Percentiles rank a stretch among this genome's conserved stretches.
Conservation (phyloP, 2,113 vertebrate species). For the Xiphias gladius region DNA sequence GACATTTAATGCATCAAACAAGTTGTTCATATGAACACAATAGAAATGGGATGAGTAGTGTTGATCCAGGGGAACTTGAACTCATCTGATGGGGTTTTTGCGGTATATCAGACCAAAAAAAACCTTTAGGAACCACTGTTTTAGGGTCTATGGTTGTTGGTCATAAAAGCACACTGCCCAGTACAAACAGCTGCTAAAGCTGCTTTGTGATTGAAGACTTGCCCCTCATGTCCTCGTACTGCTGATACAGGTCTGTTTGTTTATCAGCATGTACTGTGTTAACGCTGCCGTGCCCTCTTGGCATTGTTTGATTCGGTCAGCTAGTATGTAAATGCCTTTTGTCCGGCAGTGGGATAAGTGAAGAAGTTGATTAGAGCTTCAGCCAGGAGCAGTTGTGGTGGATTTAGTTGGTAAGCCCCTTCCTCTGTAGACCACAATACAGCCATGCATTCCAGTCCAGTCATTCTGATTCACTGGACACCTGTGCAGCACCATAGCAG, state of each 20-base stretch:
- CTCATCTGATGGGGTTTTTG: background rate
- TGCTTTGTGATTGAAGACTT: background rate
- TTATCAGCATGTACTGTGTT: constrained; percentile 14
- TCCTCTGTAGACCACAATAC: constrained; percentile 48
- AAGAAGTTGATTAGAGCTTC: constrained; percentile 56
- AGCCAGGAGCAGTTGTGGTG: constrained; percentile 48
- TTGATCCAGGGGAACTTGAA: background rate
- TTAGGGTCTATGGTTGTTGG: background rate
- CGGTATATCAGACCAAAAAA: background rate
- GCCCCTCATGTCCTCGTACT: background rate
- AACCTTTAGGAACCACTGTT: background rate
- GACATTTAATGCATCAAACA: background rate
- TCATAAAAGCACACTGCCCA: background rate
- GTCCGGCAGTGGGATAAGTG: constrained; percentile 29
- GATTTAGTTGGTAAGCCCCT: constrained; percentile 56
- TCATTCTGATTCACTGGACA: constrained; percentile 64
- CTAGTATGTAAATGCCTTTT: constrained; percentile 50
- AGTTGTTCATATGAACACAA: background rate
- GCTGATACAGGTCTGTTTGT: constrained; percentile 28
- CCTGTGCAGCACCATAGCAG: constrained; percentile 35
- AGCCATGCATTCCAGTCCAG: constrained; percentile 58
- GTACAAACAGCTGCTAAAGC: background rate
- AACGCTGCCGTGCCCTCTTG: constrained; percentile 1
- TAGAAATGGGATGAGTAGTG: background rate
- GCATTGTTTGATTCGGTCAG: constrained; percentile 45